phyloP scores from a whole-genome alignment of 2,113 vertebrate species.

The Cynopterus brachyotis region DNA sequence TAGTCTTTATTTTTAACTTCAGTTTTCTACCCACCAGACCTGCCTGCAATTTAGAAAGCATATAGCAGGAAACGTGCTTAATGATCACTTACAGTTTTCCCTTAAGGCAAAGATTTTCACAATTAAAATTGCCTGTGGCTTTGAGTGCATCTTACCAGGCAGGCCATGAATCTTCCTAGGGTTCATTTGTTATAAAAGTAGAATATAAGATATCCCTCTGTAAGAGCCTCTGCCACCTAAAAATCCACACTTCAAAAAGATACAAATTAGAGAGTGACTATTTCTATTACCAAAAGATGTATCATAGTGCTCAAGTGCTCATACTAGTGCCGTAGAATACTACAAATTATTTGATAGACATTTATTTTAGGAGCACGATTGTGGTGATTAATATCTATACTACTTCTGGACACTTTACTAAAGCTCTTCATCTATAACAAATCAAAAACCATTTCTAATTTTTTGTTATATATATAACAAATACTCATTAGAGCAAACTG shows the following conservation, averaged over 20 bases:
- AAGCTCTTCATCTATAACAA: not conserved
- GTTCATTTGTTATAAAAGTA: not conserved
- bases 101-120: not conserved
- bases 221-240: not conserved
- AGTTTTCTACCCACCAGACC: not conserved
- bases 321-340: not conserved
- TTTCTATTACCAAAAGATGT: not conserved
- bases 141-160: not conserved
- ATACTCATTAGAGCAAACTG: not conserved
- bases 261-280: not conserved
- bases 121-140: not conserved
- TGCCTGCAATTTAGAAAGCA: not conserved
- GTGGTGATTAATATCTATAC: not conserved
- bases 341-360: not conserved
- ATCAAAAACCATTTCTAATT: not conserved
- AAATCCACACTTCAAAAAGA: not conserved
- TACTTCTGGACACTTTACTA: not conserved
- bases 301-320: not conserved
- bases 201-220: not conserved
- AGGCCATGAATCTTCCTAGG: not conserved
- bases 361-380: not conserved
- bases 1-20: not conserved
- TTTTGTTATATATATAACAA: not conserved
- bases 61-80: not conserved
- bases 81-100: not conserved